Percentiles rank a stretch among this genome's conserved stretches.
Conservation (phyloP, 2,888 invertebrate genomes). For the Globia sparganii region DNA sequence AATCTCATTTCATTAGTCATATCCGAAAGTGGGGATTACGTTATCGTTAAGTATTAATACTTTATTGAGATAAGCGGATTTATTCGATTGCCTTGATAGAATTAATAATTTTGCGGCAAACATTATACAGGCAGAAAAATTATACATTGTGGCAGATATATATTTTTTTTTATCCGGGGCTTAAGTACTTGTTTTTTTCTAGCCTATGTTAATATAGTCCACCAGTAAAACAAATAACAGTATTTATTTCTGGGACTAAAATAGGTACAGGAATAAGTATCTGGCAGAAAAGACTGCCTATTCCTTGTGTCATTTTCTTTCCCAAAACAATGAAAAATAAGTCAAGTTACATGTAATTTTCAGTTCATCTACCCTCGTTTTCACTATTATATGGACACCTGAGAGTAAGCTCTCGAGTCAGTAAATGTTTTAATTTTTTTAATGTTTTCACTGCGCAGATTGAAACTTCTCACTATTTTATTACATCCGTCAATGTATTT, state of each 20-base stretch:
- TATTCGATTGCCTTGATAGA: constrained; percentile 29
- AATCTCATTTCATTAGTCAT: constrained; percentile 35
- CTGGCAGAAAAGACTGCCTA: background rate
- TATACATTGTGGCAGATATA: no score
- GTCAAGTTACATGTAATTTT: background rate
- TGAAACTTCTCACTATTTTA: background rate
- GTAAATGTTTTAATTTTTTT: constrained; percentile 22
- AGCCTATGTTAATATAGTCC: background rate
- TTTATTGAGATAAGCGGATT: constrained; percentile 43
- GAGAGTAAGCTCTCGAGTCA: constrained; percentile 4
- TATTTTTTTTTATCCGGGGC: background rate
- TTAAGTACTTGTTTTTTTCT: background rate
- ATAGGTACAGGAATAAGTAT: background rate
- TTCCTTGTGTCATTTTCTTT: background rate
- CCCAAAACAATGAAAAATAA: constrained; percentile 2
- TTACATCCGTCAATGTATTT: background rate
- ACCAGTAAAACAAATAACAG: background rate
- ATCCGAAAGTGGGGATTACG: constrained; percentile 33
- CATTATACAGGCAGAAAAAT: background rate
- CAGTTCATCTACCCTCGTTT: background rate
- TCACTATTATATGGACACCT: background rate
- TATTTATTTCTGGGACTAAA: background rate
- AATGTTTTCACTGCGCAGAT: background rate
- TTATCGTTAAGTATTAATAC: constrained; percentile 47
- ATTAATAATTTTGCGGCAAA: background rate